These are phyloP conservation scores for Anarhynchus alexandrinus DNA, from an alignment of 2,113 vertebrate species.

Conservation along the genomic window DNA sequence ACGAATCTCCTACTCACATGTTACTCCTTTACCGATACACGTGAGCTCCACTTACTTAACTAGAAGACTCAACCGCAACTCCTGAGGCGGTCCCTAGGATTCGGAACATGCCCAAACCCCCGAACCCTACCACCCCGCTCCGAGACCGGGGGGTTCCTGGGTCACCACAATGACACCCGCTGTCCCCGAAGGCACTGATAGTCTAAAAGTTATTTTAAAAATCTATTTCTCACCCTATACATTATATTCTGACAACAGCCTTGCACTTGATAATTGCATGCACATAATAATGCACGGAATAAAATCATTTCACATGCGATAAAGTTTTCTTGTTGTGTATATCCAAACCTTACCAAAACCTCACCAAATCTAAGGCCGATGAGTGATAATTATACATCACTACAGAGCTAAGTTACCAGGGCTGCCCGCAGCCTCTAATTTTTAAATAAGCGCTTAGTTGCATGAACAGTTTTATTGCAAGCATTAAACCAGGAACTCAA, in stretches of 20 bases:
- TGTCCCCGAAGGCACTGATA: not conserved
- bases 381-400: not conserved
- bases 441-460: not conserved
- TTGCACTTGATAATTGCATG: not conserved
- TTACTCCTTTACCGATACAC: not conserved
- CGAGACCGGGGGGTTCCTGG: no score
- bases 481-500: not conserved
- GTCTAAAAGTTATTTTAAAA: not conserved
- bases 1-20: not conserved
- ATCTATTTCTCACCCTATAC: fast-evolving
- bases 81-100: not conserved
- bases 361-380: not conserved
- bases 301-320: fast-evolving
- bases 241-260: not conserved
- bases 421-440: not conserved
- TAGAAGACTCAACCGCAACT: not conserved
- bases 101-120: no score
- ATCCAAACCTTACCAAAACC: not conserved
- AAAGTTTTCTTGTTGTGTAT: not conserved
- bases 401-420: not conserved
- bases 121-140: no score
- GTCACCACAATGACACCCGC: not conserved
- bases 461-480: not conserved
- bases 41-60: not conserved
- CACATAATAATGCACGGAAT: not conserved